A percentile compares a stretch with the other conserved stretches of the same genome.
Conservation (phyloP, 1,140 invertebrate genomes). For the Zaprionus lachaisei region DNA sequence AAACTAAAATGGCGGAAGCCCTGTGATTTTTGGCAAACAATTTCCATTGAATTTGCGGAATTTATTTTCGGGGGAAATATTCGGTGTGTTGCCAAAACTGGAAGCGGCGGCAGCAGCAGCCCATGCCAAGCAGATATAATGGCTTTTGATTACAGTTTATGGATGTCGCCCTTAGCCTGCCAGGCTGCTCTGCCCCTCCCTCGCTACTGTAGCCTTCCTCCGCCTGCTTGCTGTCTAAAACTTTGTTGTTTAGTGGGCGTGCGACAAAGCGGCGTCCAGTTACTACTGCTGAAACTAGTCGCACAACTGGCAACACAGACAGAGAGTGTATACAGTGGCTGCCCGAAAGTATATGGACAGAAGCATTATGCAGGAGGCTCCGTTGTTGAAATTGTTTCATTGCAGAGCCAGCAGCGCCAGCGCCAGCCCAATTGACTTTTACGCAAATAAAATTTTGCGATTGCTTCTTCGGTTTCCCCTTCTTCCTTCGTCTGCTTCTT, state of each 20-base stretch:
- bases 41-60: slow-evolving; percentile 78
- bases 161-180: slow-evolving; percentile 78
- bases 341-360: slow-evolving; percentile 46
- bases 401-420: slow-evolving; percentile 45
- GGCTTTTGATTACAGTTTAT: slow-evolving; percentile 83
- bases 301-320: slow-evolving; percentile 26
- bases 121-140: slow-evolving; percentile 72
- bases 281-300: slow-evolving; percentile 7
- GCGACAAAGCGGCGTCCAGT: slow-evolving; percentile 68
- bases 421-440: slow-evolving; percentile 76
- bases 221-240: slow-evolving; percentile 38
- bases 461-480: slow-evolving; percentile 33
- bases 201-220: neutral
- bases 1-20: slow-evolving; percentile 60
- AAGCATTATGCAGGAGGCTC: slow-evolving; percentile 53
- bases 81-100: slow-evolving; percentile 71
- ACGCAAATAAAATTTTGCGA: slow-evolving; percentile 80
- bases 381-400: slow-evolving; percentile 74
- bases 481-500: neutral
- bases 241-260: slow-evolving; percentile 60
- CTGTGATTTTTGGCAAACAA: slow-evolving; percentile 76
- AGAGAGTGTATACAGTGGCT: neutral
- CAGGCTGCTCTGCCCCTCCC: neutral
- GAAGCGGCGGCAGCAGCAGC: slow-evolving; percentile 4
- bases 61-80: slow-evolving; percentile 62